Evolutionary conservation across 2,888 invertebrate genomes (phyloP), one percentile per base, ranked within the genome.

Genomic region (Netelia virgata): DNA sequence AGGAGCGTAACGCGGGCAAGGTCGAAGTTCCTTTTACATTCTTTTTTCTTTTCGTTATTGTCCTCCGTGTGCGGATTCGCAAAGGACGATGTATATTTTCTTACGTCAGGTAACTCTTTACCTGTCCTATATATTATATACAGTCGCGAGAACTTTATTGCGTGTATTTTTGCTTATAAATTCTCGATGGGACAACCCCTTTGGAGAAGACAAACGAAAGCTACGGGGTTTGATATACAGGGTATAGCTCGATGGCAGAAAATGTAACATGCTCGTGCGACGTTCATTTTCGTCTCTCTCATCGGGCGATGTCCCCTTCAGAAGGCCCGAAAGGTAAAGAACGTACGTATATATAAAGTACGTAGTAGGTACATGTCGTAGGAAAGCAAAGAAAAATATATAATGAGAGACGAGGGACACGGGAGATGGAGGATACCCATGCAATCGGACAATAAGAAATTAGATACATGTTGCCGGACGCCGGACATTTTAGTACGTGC

Each of bases 131-230:
- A 74, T 75, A 57, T 64, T 68, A 77, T 36, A 77, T 73, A 82
- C 55, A 69, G 55, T 41, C 70, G 84, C 72, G 59, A 81, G 55
- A 79, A 91, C 89, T 92, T 92, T 92, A 92, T 92, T 91, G 90
- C 92, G 87, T 91, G 92, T 92, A 92, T 92, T 92, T 92, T 92
- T 90, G 88, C 89, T 92, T 91, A 92, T 92, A 92, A 92, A 92
- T 92, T 89, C 86, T 87, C 83, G 75, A 83, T 78, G 86, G 83
- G 86, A 85, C 84, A 86, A 86, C 86, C 89, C 90, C 86, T 87
- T 61, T 73, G 69, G 50, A 64, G 73, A 69, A 53, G 43, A 66
- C 16, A 83, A 74, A 77, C 70, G 55, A 23, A 70, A 57, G 69
- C 43, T 64, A 59, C 11, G 47, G 50, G 18, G 64, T 53, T n/a